Percentiles rank a stretch among this genome's conserved stretches.
Evolutionary conservation across 2,113 vertebrate genomes (phyloP).

Genomic region (Neotragus pygmaeus): DNA sequence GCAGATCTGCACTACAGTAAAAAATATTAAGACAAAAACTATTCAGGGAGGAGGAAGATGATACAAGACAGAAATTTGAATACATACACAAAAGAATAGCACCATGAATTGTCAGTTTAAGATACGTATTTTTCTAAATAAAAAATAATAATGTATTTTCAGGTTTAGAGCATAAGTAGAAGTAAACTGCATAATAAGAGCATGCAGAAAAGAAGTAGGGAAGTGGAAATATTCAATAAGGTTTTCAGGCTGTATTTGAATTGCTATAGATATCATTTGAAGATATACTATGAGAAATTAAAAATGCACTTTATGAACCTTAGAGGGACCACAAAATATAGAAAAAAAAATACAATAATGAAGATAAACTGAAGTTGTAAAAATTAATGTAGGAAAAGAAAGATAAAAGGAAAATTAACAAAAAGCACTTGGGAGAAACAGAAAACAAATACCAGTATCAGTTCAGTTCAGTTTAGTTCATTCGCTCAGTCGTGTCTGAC

Average conservation of each 20-base stretch:
- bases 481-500: neutral
- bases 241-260: neutral
- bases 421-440: neutral
- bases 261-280: neutral
- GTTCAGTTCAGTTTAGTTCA: too few species aligned
- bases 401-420: neutral
- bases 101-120: neutral
- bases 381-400: neutral
- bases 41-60: neutral
- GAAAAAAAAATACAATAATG: neutral
- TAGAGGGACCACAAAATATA: neutral
- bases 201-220: neutral
- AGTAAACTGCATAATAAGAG: neutral
- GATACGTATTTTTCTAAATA: neutral
- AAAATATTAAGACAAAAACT: neutral
- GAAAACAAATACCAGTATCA: neutral
- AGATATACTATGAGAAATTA: neutral
- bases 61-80: neutral
- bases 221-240: neutral
- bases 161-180: neutral
- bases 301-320: neutral
- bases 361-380: neutral
- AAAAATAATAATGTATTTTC: neutral
- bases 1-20: neutral
- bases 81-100: neutral